phyloP scores from a whole-genome alignment of 2,113 vertebrate species.

The Ptilonorhynchus violaceus region DNA sequence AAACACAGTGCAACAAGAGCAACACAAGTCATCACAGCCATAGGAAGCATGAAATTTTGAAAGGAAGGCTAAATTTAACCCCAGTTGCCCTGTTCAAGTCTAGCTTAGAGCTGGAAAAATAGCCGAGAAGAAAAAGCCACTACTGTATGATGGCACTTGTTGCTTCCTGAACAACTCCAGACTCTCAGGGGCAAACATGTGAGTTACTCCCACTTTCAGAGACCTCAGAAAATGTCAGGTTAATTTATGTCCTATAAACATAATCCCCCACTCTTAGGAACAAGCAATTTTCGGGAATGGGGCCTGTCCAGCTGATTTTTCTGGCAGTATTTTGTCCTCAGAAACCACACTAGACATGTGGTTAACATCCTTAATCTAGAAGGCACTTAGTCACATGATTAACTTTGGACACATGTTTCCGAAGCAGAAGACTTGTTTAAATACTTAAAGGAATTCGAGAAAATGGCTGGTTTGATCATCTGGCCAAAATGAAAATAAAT shows the following conservation, averaged over 20 bases:
- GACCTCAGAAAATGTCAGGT: background rate
- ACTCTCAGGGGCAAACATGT: background rate
- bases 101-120: background rate
- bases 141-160: accelerated
- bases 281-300: background rate
- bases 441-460: background rate
- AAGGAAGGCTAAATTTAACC: background rate
- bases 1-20: background rate
- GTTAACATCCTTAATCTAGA: background rate
- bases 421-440: background rate
- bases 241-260: background rate
- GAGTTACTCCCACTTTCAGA: background rate
- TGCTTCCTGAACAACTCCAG: background rate
- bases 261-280: background rate
- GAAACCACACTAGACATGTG: background rate
- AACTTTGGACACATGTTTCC: background rate
- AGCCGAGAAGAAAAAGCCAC: background rate
- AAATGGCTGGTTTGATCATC: background rate
- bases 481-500: background rate
- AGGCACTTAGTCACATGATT: background rate
- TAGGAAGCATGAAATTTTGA: background rate
- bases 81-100: background rate
- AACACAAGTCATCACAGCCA: background rate
- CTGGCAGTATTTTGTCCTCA: background rate
- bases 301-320: background rate